Conservation (phyloP, 2,888 invertebrate species). For the Drosophila nigritarsus region DNA sequence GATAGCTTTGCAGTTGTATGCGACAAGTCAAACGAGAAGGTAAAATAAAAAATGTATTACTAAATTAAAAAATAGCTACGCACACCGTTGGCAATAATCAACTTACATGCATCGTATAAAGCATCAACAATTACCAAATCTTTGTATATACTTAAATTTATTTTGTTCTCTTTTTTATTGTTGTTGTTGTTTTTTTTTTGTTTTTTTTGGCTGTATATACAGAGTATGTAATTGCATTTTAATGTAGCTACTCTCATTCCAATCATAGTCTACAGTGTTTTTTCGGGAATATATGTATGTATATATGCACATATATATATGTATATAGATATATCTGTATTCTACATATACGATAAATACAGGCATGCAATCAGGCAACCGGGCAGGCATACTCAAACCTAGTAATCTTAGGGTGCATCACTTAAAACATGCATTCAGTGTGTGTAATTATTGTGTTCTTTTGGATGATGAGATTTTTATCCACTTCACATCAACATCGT, state of each 20-base stretch:
- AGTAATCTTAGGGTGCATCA: conserved; percentile 46
- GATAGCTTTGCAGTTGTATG: conserved; percentile 42
- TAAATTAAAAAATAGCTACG: conserved; percentile 61
- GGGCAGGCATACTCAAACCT: conserved; percentile 62
- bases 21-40: conserved; percentile 40
- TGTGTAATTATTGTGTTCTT: conserved; percentile 25
- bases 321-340: conserved; percentile 14
- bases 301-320: conserved; percentile 10
- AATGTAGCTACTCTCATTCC: conserved; percentile 27
- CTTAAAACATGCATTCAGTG: conserved; percentile 58
- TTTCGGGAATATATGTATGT: conserved; percentile 1
- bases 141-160: conserved; percentile 11
- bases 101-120: conserved; percentile 71
- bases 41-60: conserved; percentile 13
- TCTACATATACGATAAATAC: conserved; percentile 33
- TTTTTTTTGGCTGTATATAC: conserved; percentile 18
- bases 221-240: conserved; percentile 2
- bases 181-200: not conserved
- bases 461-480: conserved; percentile 7
- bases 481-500: conserved; percentile 22
- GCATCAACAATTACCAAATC: conserved; percentile 59
- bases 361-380: conserved; percentile 72
- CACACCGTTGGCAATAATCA: conserved; percentile 67
- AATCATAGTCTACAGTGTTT: conserved; percentile 15
- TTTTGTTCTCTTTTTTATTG: not conserved